Conservation (phyloP, 2,113 vertebrate genomes). For the Muntiacus reevesi region DNA sequence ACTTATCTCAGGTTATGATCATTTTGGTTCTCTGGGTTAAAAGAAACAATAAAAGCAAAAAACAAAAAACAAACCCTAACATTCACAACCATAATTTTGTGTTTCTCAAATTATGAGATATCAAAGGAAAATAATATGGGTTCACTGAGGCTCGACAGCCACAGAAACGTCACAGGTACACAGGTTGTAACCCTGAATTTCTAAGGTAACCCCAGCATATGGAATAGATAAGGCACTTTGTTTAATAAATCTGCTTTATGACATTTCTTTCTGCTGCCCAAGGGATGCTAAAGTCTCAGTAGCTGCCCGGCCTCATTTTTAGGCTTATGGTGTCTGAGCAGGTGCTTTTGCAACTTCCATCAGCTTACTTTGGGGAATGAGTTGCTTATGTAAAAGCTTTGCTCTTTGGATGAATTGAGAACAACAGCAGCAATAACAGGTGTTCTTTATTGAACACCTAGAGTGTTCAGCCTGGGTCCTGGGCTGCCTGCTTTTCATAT, state of each 20-base stretch:
- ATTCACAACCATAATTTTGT: background rate
- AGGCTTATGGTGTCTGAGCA: background rate
- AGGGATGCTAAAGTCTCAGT: background rate
- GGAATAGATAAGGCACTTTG: background rate
- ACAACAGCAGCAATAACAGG: background rate
- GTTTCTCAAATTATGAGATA: background rate
- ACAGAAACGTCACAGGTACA: background rate
- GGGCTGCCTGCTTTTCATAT: background rate
- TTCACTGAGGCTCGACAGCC: background rate
- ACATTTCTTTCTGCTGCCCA: background rate
- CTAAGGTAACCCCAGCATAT: background rate
- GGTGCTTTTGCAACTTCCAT: background rate
- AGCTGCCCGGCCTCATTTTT: background rate
- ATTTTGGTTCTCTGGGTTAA: background rate
- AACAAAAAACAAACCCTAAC: background rate
- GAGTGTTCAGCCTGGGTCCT: background rate
- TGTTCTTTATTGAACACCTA: background rate
- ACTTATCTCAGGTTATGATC: background rate
- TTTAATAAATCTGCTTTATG: background rate
- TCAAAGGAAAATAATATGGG: background rate
- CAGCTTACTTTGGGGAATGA: background rate
- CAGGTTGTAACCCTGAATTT: background rate
- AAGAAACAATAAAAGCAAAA: background rate
- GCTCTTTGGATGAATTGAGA: background rate
- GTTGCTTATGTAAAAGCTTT: background rate